Conservation (phyloP, 1,140 invertebrate genomes). For the Mercenaria mercenaria region DNA sequence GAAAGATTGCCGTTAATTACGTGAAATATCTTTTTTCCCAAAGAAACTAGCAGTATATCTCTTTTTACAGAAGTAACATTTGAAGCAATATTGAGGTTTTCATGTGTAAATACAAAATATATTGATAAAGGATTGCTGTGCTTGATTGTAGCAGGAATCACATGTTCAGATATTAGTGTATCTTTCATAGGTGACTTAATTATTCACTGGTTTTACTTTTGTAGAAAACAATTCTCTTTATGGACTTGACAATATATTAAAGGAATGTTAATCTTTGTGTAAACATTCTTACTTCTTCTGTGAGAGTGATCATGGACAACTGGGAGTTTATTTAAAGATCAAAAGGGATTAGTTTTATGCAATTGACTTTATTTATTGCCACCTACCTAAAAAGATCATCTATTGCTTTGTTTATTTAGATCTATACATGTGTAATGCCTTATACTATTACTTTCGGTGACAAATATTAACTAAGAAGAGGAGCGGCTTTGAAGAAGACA, state of each 20-base stretch:
- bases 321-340: background rate
- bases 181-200: no score
- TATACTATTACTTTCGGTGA: background rate
- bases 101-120: no score
- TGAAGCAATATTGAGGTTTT: no score
- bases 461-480: background rate
- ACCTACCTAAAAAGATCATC: background rate
- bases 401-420: background rate
- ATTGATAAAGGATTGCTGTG: no score
- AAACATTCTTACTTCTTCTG: background rate
- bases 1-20: background rate
- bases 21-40: background rate
- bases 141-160: no score
- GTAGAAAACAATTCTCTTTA: no score
- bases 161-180: no score
- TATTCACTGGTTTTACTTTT: no score
- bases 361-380: background rate
- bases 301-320: background rate
- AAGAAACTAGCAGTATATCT: no score
- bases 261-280: background rate
- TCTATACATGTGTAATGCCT: background rate
- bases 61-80: no score
- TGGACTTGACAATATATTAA: no score
- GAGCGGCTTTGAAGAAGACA: no score
- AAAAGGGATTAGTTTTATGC: slow-evolving; percentile 14